Conservation (phyloP, 1,140 invertebrate genomes). For the Drosophila biarmipes region DNA sequence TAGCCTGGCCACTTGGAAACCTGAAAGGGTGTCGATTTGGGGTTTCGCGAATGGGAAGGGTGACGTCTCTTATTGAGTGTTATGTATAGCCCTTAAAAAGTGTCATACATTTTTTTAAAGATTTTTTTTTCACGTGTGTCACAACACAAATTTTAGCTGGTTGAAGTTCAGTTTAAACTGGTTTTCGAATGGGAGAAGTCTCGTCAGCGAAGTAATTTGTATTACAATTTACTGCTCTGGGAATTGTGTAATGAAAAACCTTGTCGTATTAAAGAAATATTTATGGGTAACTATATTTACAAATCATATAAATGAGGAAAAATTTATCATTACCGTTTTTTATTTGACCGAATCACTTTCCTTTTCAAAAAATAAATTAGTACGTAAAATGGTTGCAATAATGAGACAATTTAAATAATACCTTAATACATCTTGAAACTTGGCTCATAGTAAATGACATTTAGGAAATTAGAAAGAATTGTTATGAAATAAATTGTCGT, state of each 20-base stretch:
- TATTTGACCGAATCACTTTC: too few relatives aligned
- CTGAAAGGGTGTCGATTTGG: conserved; percentile 47
- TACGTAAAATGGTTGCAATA: too few relatives aligned
- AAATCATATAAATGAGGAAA: too few relatives aligned
- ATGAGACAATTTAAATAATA: too few relatives aligned
- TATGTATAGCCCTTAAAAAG: conserved; percentile 37
- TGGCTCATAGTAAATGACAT: too few relatives aligned
- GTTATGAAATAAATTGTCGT: too few relatives aligned
- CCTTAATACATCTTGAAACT: too few relatives aligned
- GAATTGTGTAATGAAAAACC: conserved; percentile 7
- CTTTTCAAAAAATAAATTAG: too few relatives aligned
- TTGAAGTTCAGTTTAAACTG: conserved; percentile 32
- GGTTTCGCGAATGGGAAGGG: conserved; percentile 2
- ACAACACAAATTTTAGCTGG: conserved; percentile 68
- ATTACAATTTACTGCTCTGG: conserved; percentile 29
- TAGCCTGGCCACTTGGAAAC: conserved; percentile 44
- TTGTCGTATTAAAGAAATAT: too few relatives aligned
- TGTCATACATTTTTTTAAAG: conserved; percentile 30
- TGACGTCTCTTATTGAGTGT: conserved; percentile 32
- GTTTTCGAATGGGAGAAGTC: conserved; percentile 21
- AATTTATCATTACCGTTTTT: too few relatives aligned
- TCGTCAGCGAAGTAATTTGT: conserved; percentile 7
- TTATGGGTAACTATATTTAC: too few relatives aligned
- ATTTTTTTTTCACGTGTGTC: conserved; percentile 49
- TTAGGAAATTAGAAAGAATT: too few relatives aligned